These are phyloP conservation scores for Sphaerophoria taeniata DNA, from an alignment of 2,888 invertebrate genomes.

Conservation along the genomic window DNA sequence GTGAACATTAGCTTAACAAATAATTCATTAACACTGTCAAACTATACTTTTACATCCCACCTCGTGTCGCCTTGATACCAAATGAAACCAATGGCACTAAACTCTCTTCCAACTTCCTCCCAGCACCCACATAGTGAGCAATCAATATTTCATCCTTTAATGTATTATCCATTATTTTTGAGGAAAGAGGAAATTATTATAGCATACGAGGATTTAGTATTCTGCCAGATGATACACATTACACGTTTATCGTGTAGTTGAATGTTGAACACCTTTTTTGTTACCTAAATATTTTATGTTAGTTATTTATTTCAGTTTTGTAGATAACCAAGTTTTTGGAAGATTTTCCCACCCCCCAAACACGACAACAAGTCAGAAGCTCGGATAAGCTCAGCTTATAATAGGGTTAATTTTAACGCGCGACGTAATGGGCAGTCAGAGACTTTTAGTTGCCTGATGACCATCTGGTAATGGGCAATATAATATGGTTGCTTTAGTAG, in stretches of 20 bases:
- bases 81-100: too few relatives aligned
- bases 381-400: background rate
- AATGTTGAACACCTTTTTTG: slow-evolving; percentile 16
- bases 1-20: too few relatives aligned
- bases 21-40: too few relatives aligned
- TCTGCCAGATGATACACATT: slow-evolving; percentile 26
- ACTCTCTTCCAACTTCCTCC: too few relatives aligned
- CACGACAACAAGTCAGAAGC: too few relatives aligned
- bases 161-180: slow-evolving; percentile 26
- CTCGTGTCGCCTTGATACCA: too few relatives aligned
- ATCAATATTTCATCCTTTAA: slow-evolving; percentile 31
- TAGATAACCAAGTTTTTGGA: background rate
- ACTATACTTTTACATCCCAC: too few relatives aligned
- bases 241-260: background rate
- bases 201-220: slow-evolving; percentile 27
- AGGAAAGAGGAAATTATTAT: slow-evolving; percentile 5
- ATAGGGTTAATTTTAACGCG: slow-evolving; percentile 1
- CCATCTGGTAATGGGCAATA: slow-evolving; percentile 26
- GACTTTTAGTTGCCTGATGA: slow-evolving; percentile 7
- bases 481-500: background rate
- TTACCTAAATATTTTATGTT: slow-evolving; percentile 26
- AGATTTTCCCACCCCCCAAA: too few relatives aligned
- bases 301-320: slow-evolving; percentile 16
- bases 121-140: too few relatives aligned
- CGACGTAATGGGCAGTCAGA: slow-evolving; percentile 16